These are phyloP conservation scores for Pseudochaenichthys georgianus DNA, from an alignment of 2,797 vertebrate species.

Conservation along the genomic window DNA sequence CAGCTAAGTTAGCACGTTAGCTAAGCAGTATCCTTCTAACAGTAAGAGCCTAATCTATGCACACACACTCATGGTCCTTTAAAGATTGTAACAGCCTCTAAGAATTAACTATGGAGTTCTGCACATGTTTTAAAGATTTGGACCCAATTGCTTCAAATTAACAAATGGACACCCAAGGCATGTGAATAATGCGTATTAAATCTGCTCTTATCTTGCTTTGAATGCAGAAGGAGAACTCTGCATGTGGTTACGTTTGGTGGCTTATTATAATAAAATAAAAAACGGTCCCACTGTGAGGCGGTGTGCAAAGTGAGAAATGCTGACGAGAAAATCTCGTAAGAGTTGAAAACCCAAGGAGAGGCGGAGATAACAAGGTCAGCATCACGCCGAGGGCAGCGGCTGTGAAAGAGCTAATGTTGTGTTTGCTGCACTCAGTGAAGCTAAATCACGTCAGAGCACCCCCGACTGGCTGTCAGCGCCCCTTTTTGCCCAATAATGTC, in stretches of 20 bases:
- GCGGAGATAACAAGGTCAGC: slow-evolving; percentile 62
- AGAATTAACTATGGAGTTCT: slow-evolving; percentile 36
- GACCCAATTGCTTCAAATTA: slow-evolving; percentile 67
- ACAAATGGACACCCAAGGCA: slow-evolving; percentile 45
- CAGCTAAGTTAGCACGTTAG: not conserved
- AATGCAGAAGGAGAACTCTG: not conserved
- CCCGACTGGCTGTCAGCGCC: slow-evolving; percentile 15
- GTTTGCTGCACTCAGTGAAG: slow-evolving; percentile 23
- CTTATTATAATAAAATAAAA: slow-evolving; percentile 8
- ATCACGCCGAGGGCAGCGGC: slow-evolving; percentile 17
- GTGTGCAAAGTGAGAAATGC: slow-evolving; percentile 54
- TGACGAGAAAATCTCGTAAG: slow-evolving; percentile 47
- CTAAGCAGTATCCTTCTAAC: not conserved
- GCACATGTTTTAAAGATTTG: slow-evolving; percentile 50
- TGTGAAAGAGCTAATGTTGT: slow-evolving; percentile 38
- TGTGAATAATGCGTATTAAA: slow-evolving; percentile 29
- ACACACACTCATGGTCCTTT: slow-evolving; percentile 28
- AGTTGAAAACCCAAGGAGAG: slow-evolving; percentile 22
- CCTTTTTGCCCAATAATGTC: slow-evolving; percentile 35
- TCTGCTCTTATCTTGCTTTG: slow-evolving; percentile 5
- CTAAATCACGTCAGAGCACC: slow-evolving; percentile 40
- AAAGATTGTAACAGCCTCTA: slow-evolving; percentile 43
- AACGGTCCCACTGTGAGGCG: slow-evolving; percentile 17
- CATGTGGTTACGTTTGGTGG: not conserved
- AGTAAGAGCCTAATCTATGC: slow-evolving; percentile 34